Percentiles rank a stretch among this genome's conserved stretches.
These are phyloP conservation scores for Astatotilapia flaviijosephi DNA, from an alignment of 2,113 vertebrate species.

Conservation along the genomic window DNA sequence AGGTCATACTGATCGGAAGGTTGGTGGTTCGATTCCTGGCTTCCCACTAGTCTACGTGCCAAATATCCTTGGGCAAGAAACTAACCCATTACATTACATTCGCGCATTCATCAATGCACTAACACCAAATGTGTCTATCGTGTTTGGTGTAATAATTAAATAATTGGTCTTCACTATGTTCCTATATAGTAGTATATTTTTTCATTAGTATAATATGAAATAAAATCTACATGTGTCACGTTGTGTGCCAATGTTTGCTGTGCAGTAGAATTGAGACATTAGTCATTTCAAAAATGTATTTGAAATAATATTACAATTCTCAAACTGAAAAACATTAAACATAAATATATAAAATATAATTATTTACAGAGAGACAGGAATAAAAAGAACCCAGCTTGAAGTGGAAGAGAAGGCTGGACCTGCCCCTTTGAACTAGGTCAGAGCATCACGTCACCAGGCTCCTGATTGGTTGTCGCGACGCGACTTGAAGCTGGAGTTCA, in stretches of 20 bases:
- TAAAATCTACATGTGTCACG: fast-evolving
- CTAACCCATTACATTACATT: background rate
- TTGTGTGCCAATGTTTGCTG: background rate
- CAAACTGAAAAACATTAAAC: background rate
- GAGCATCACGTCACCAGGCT: too few relatives aligned
- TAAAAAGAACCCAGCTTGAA: background rate
- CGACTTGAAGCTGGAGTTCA: too few relatives aligned
- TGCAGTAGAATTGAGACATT: background rate
- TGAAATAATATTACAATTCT: background rate
- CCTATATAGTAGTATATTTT: background rate
- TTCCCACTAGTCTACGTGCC: background rate
- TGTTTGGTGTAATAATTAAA: background rate
- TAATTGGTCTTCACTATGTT: background rate
- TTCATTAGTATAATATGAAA: background rate
- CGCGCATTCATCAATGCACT: background rate
- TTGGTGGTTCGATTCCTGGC: background rate
- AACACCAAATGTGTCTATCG: background rate
- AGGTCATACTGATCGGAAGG: background rate
- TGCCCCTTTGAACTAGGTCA: too few relatives aligned
- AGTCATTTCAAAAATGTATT: background rate
- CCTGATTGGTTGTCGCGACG: too few relatives aligned
- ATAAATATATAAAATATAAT: background rate
- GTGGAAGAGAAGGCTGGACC: too few relatives aligned
- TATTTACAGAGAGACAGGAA: background rate
- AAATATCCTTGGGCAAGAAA: background rate